Evolutionary conservation across 2,797 vertebrate genomes (phyloP).

Genomic region (Acrossocheilus fasciatus): DNA sequence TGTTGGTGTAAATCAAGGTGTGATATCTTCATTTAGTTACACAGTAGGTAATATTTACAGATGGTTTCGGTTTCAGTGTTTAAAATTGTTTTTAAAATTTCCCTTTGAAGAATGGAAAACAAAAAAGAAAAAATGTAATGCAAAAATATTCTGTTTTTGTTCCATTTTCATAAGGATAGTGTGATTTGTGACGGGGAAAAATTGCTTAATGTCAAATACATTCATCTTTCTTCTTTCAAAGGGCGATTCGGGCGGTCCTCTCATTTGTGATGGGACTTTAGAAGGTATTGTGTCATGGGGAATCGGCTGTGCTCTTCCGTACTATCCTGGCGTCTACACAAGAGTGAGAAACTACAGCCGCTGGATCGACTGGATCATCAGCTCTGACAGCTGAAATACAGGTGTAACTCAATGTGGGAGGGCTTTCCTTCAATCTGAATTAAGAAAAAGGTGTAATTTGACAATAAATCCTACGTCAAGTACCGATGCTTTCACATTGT

Average conservation of each 20-base stretch:
- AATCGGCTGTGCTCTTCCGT: slow-evolving; percentile 76
- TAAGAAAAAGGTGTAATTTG: not conserved
- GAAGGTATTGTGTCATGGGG: slow-evolving; percentile 86
- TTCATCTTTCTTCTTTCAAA: slow-evolving; percentile 58
- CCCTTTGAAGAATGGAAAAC: not conserved
- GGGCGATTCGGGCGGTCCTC: slow-evolving; percentile 82
- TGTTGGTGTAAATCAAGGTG: slow-evolving; percentile 20
- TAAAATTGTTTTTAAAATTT: not conserved
- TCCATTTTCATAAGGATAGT: not conserved
- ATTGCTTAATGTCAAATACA: not conserved
- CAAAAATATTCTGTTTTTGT: not conserved
- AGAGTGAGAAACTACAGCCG: slow-evolving; percentile 72
- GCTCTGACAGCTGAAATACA: not conserved
- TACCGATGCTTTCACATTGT: not conserved
- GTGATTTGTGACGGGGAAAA: not conserved
- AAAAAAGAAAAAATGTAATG: too few relatives aligned
- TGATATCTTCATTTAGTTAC: not conserved
- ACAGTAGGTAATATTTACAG: not conserved
- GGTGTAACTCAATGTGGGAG: not conserved
- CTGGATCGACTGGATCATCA: slow-evolving; percentile 72
- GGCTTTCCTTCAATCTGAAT: not conserved
- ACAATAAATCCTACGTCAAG: not conserved
- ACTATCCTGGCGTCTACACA: slow-evolving; percentile 81
- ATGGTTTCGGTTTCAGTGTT: not conserved
- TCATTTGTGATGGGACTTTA: slow-evolving; percentile 72